phyloP scores from a whole-genome alignment of 2,888 invertebrate species.

The Anthrax anthrax region DNA sequence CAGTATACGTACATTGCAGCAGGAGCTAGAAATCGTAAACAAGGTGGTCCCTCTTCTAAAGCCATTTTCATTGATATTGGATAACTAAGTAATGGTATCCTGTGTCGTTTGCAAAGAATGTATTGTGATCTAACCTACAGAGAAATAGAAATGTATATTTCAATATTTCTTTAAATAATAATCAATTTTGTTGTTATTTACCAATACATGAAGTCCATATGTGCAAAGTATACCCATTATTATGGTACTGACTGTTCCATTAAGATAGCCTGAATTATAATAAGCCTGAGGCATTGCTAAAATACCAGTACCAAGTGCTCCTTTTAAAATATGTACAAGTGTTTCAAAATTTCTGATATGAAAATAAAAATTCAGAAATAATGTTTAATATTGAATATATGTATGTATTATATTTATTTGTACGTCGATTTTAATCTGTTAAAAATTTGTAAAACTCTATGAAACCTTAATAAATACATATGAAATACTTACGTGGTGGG shows the following conservation, averaged over 20 bases:
- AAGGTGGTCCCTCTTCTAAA: slow-evolving; percentile 56
- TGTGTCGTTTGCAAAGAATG: slow-evolving; percentile 46
- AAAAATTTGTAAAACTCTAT: too few relatives aligned
- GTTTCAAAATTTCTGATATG: slow-evolving; percentile 5
- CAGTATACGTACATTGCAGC: slow-evolving; percentile 37
- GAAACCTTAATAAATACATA: too few relatives aligned
- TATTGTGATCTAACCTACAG: slow-evolving; percentile 40
- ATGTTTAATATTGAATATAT: too few relatives aligned
- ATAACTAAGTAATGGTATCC: slow-evolving; percentile 66
- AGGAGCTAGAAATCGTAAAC: slow-evolving; percentile 45
- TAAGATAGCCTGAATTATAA: slow-evolving; percentile 64
- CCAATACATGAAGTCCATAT: slow-evolving; percentile 78
- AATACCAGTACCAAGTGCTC: slow-evolving; percentile 85
- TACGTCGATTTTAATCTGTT: too few relatives aligned
- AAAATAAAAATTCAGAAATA: background rate
- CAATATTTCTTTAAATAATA: background rate
- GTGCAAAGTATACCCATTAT: slow-evolving; percentile 66
- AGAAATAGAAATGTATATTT: background rate
- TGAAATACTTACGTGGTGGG: slow-evolving; percentile 50
- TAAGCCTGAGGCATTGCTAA: slow-evolving; percentile 91
- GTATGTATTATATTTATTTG: too few relatives aligned
- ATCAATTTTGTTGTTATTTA: slow-evolving; percentile 20
- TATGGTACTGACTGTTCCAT: slow-evolving; percentile 62
- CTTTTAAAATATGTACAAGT: slow-evolving; percentile 44
- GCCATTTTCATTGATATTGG: slow-evolving; percentile 70